A percentile compares a stretch with the other conserved stretches of the same genome.
Conservation (phyloP, 2,888 invertebrate genomes). For the Cephalotes varians region DNA sequence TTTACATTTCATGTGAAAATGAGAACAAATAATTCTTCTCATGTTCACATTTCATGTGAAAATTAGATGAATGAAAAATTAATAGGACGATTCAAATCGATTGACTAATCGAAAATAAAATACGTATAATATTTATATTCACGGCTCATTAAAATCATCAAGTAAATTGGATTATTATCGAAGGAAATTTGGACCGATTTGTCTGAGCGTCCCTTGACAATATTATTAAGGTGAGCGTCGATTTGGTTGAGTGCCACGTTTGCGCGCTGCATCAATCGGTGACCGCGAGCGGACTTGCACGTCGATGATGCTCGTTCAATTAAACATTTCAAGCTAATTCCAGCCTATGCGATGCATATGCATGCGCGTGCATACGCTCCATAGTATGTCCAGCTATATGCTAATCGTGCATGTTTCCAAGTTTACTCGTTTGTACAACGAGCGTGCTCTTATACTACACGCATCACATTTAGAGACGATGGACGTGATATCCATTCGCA, state of each 20-base stretch:
- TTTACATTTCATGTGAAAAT: background rate
- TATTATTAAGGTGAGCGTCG: slow-evolving; percentile 36
- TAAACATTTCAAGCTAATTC: slow-evolving; percentile 53
- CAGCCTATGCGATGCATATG: slow-evolving; percentile 38
- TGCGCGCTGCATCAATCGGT: slow-evolving; percentile 40
- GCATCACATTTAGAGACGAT: background rate
- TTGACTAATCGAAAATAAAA: background rate
- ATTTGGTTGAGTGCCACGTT: slow-evolving; percentile 31
- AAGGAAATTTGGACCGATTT: slow-evolving; percentile 3
- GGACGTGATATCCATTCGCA: background rate
- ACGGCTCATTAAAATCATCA: background rate
- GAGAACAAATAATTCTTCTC: too few species aligned
- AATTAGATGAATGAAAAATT: slow-evolving; percentile 23
- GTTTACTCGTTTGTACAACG: slow-evolving; percentile 32
- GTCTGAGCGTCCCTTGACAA: background rate
- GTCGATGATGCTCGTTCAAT: slow-evolving; percentile 51
- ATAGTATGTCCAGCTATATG: slow-evolving; percentile 28
- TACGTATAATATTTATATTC: background rate
- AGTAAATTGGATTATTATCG: background rate
- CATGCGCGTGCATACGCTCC: slow-evolving; percentile 36
- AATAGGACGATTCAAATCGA: background rate
- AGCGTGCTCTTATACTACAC: background rate
- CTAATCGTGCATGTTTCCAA: slow-evolving; percentile 39
- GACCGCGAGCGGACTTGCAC: slow-evolving; percentile 40
- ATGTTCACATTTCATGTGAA: background rate